A percentile compares a stretch with the other conserved stretches of the same genome.
Conservation (phyloP, 2,888 invertebrate genomes). For the Clitarchus hookeri region DNA sequence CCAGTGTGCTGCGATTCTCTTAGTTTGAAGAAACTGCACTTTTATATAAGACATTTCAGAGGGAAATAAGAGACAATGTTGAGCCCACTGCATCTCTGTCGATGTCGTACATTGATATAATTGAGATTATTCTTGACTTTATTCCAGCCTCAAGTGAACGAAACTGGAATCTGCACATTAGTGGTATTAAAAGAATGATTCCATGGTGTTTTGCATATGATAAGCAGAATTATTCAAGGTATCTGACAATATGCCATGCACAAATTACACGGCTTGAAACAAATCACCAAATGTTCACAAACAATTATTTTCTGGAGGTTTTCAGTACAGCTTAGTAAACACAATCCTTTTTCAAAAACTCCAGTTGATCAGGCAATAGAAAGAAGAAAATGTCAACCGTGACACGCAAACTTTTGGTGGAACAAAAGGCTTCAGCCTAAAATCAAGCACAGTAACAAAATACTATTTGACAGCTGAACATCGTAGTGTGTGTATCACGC, state of each 20-base stretch:
- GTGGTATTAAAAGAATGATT: not conserved
- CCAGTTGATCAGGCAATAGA: not conserved
- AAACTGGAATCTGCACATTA: not conserved
- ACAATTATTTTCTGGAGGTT: not conserved
- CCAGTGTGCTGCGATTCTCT: too few species aligned
- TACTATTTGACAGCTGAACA: conserved; percentile 1
- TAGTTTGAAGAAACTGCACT: too few species aligned
- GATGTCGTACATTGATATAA: not conserved
- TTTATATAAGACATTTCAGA: not conserved
- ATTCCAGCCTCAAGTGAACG: not conserved
- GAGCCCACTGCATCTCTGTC: not conserved
- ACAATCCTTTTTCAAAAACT: not conserved
- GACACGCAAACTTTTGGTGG: conserved; percentile 4
- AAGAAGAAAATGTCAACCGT: not conserved
- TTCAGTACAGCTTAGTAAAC: not conserved
- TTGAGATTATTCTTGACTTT: not conserved
- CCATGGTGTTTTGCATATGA: conserved; percentile 20
- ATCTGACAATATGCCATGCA: not conserved
- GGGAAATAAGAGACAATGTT: not conserved
- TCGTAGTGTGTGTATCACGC: not conserved
- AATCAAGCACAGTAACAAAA: not conserved
- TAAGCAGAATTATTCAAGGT: not conserved
- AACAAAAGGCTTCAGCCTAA: not conserved
- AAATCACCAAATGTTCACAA: not conserved
- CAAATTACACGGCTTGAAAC: not conserved